phyloP scores from a whole-genome alignment of 2,113 vertebrate genomes.

The Microtus pennsylvanicus region DNA sequence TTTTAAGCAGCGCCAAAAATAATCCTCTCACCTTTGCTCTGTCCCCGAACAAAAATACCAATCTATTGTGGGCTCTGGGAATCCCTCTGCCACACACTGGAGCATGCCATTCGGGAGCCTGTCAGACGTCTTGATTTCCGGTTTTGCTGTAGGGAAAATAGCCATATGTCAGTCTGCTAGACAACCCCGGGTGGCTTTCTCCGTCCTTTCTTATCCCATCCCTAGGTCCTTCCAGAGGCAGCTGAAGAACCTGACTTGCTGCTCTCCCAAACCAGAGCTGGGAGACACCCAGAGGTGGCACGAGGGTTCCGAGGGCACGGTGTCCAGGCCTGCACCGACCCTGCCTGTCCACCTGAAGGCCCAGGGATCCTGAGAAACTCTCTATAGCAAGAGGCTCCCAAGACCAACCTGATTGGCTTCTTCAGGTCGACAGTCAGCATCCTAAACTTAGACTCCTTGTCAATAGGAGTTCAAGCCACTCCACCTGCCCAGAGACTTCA shows the following conservation, averaged over 20 bases:
- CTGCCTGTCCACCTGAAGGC: too few species aligned
- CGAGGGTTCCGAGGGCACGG: neutral
- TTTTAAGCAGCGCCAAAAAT: conserved; percentile 58
- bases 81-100: conserved; percentile 94
- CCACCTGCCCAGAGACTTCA: neutral
- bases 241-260: neutral
- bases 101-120: conserved; percentile 92
- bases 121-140: conserved; percentile 92
- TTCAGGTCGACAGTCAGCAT: neutral
- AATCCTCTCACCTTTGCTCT: conserved; percentile 90
- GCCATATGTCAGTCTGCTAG: conserved; percentile 50
- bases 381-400: neutral
- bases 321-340: rapidly evolving
- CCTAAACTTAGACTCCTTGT: neutral
- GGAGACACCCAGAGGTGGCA: neutral
- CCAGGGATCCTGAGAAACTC: neutral
- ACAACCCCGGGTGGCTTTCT: neutral
- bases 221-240: neutral
- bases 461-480: neutral
- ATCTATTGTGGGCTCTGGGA: conserved; percentile 94
- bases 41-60: conserved; percentile 96
- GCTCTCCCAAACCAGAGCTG: neutral
- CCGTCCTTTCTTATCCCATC: neutral
- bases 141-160: conserved; percentile 91
- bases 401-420: neutral